Conservation (phyloP, 2,113 vertebrate genomes). For the Todiramphus saurophagus region DNA sequence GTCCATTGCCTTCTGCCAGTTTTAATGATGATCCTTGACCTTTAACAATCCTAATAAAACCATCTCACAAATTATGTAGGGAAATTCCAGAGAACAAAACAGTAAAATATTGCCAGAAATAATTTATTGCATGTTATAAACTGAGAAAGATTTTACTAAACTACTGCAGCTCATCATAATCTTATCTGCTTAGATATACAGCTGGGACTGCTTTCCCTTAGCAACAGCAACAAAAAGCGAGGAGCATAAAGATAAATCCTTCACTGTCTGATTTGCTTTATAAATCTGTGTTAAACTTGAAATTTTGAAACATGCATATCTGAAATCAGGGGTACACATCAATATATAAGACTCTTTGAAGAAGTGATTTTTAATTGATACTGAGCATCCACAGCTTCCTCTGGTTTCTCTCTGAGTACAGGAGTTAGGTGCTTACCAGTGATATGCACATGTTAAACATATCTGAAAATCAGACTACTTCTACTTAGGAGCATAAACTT, state of each 20-base stretch:
- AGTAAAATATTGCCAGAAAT: conserved; percentile 6
- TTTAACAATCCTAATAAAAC: conserved; percentile 48
- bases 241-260: background rate
- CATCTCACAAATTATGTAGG: background rate
- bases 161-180: background rate
- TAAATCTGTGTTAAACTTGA: background rate
- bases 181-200: background rate
- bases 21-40: conserved; percentile 58
- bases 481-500: background rate
- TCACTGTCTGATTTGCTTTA: background rate
- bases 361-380: background rate
- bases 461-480: background rate
- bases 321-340: background rate
- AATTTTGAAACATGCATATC: background rate
- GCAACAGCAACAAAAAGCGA: background rate
- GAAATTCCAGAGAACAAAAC: conserved; percentile 20
- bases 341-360: background rate
- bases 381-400: background rate
- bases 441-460: background rate
- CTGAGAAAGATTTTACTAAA: conserved; percentile 5
- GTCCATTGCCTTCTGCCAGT: background rate
- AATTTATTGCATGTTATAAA: conserved; percentile 62
- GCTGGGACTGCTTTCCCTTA: background rate
- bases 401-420: background rate
- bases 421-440: background rate